Base-by-base conservation (phyloP, 2,797 vertebrate species). In the Crax fasciolata region DNA sequence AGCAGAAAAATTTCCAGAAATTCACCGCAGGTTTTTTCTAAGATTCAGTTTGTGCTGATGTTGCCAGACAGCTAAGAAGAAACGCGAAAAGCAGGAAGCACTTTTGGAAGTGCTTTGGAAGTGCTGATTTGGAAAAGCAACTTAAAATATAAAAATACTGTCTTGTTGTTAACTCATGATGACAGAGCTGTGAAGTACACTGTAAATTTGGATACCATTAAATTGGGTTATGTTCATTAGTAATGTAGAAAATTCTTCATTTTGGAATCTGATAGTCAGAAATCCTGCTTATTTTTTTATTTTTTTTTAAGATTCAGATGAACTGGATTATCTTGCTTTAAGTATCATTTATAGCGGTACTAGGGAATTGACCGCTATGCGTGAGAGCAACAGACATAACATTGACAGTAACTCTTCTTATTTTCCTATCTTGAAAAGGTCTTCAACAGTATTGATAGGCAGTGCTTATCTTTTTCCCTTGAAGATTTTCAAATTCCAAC, bases 71-170 rank as follows among this genome's bases (percentile, higher is more conserved):
- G 86, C 97, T 95, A 93, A 96, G 94, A 87, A 87, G 95, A 97
- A 92, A 97, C 96, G 96, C 93, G 94, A 96, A 97, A 97, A 97
- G 97, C 97, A 98, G 97, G 97, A 98, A 97, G 87, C 96, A 94
- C 97, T 97, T 97, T 96, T 57, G 54, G 19, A 35, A 35, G 35
- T 35, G 35, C 35, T 35, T 35, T 96, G 85, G 82, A 97, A 92
- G 92, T 58, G 89, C 96, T 97, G 97, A 97, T 97, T 97, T 98
- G 93, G 92, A 96, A 97, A 96, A 96, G 95, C 79, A 95, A 77
- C 92, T 97, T 96, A 95, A 97, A 96, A 97, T 93, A 96, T 97
- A 97, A 97, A 98, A 98, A 96, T 95, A 93, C 96, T 96, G 97
- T 97, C 92, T 35, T 55, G 96, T 35, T 96, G 93, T 80, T 93